These are phyloP conservation scores for Bellardia pandia DNA, from an alignment of 2,888 invertebrate genomes.

Conservation along the genomic window DNA sequence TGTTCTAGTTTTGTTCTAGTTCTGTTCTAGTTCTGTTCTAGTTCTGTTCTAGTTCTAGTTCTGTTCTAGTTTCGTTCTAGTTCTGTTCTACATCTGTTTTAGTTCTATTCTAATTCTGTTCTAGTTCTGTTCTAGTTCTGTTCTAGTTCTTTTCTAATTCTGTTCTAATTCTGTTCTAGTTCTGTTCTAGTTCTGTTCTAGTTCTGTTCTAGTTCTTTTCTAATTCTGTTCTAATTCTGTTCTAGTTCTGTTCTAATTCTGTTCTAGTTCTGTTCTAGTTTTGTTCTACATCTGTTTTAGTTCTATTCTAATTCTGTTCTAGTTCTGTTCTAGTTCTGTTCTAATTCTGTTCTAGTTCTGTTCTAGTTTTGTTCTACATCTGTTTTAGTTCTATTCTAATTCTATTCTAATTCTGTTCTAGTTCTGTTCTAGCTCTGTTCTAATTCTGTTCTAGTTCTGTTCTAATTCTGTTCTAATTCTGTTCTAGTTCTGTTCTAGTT, in stretches of 20 bases:
- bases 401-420: not conserved
- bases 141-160: slow-evolving; percentile 7
- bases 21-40: slow-evolving; percentile 5
- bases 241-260: too few relatives aligned
- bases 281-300: too few relatives aligned
- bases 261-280: too few relatives aligned
- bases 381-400: not conserved
- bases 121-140: slow-evolving; percentile 1
- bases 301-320: too few relatives aligned
- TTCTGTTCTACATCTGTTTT: too few relatives aligned
- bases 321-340: too few relatives aligned
- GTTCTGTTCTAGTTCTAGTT: slow-evolving; percentile 4
- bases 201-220: too few relatives aligned
- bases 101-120: slow-evolving; percentile 3
- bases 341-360: not conserved
- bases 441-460: too few relatives aligned
- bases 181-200: too few relatives aligned
- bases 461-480: not conserved
- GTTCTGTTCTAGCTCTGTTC: too few relatives aligned
- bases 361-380: not conserved
- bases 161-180: slow-evolving; percentile 2
- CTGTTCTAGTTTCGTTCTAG: not conserved
- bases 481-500: not conserved
- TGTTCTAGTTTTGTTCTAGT: slow-evolving; percentile 15
- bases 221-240: too few relatives aligned